Conservation (phyloP, 2,113 vertebrate genomes). For the Laterallus jamaicensis region DNA sequence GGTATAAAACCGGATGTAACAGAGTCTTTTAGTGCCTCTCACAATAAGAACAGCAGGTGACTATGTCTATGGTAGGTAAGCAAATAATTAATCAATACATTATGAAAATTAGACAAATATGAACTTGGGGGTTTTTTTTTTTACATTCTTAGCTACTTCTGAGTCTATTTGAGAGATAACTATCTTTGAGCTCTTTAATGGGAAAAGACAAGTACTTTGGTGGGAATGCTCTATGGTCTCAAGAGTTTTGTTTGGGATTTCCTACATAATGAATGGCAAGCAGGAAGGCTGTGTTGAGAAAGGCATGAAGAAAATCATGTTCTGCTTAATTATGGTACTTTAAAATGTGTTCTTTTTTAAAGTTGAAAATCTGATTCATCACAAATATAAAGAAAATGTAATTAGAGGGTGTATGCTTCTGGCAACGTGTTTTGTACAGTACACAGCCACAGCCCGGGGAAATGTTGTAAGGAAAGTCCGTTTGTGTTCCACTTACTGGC, state of each 20-base stretch:
- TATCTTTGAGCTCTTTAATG: not conserved
- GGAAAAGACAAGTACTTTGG: not conserved
- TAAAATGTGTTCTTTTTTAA: not conserved
- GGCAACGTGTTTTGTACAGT: not conserved
- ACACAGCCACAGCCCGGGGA: not conserved
- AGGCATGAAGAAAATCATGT: not conserved
- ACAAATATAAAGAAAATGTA: not conserved
- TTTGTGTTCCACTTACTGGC: not conserved
- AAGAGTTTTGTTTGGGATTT: not conserved
- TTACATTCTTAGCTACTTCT: not conserved
- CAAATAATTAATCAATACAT: not conserved
- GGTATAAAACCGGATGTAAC: not conserved
- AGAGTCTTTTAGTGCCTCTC: not conserved
- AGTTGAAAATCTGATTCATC: not conserved
- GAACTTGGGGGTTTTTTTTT: not conserved
- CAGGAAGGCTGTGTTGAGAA: not conserved
- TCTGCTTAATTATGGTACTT: not conserved
- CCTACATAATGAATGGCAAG: not conserved
- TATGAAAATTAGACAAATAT: not conserved
- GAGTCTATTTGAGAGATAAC: not conserved
- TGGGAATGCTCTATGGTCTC: not conserved
- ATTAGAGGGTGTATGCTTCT: not conserved
- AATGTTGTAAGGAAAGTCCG: not conserved
- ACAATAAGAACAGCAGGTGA: not conserved
- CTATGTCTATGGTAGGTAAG: rapidly evolving